A percentile compares a stretch with the other conserved stretches of the same genome.
phyloP scores from a whole-genome alignment of 2,797 vertebrate species.

The Crocodylus rhombifer region DNA sequence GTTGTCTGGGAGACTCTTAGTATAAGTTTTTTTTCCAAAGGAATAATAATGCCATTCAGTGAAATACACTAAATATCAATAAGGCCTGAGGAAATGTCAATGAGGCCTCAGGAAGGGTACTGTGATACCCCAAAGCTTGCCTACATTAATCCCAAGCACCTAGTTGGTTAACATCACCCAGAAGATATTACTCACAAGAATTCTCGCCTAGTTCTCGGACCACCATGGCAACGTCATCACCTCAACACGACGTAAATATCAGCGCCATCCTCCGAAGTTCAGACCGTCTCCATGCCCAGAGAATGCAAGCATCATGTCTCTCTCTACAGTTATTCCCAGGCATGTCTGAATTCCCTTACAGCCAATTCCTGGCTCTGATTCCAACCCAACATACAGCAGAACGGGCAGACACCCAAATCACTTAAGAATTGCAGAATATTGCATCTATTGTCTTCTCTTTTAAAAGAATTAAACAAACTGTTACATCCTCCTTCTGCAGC shows the following conservation, averaged over 20 bases:
- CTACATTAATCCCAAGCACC: too few relatives aligned
- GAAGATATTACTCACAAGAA: too few relatives aligned
- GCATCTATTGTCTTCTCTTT: slow-evolving; percentile 1
- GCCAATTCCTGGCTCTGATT: not conserved
- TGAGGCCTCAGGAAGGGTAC: too few relatives aligned
- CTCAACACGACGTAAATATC: too few relatives aligned
- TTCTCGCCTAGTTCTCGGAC: too few relatives aligned
- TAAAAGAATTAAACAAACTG: slow-evolving; percentile 11
- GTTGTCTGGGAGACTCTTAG: not conserved
- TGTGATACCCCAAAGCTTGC: too few relatives aligned
- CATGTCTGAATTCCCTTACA: not conserved
- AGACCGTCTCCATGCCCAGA: not conserved
- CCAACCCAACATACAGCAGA: not conserved
- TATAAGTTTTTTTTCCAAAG: not conserved
- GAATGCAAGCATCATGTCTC: not conserved
- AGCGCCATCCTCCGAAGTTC: too few relatives aligned
- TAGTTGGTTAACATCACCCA: too few relatives aligned
- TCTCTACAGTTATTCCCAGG: not conserved
- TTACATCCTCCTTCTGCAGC: not conserved
- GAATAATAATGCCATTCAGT: not conserved
- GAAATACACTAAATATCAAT: not conserved
- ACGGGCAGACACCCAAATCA: slow-evolving; percentile 21
- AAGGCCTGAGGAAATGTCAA: too few relatives aligned
- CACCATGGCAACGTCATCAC: too few relatives aligned
- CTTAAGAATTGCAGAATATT: slow-evolving; percentile 1